Evolutionary conservation across 2,797 vertebrate species (phyloP).

Genomic region (Enoplosus armatus): DNA sequence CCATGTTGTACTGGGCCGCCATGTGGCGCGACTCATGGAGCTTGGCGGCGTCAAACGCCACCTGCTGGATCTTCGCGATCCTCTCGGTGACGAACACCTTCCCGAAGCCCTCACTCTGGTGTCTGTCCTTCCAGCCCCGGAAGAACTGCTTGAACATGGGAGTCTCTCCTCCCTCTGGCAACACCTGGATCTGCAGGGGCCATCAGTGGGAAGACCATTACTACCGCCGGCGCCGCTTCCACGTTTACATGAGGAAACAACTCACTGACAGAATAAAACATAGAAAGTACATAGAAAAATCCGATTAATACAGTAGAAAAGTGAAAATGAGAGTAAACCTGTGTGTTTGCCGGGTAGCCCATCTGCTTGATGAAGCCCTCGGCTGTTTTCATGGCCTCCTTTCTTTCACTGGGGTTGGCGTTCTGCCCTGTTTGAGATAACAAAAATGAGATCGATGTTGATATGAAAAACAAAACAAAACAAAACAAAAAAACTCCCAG

Average conservation of each 20-base stretch:
- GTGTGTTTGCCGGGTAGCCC: slow-evolving; percentile 90
- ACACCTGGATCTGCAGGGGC: slow-evolving; percentile 89
- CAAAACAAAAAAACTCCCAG: too few relatives aligned
- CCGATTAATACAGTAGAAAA: not conserved
- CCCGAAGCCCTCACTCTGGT: slow-evolving; percentile 91
- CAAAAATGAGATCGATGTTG: not conserved
- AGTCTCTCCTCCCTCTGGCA: slow-evolving; percentile 93
- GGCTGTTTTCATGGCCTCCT: slow-evolving; percentile 93
- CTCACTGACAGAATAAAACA: not conserved
- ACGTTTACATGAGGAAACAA: not conserved
- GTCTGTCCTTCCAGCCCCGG: slow-evolving; percentile 89
- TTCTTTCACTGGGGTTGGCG: slow-evolving; percentile 91
- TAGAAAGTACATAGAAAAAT: too few relatives aligned
- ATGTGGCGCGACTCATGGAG: slow-evolving; percentile 90
- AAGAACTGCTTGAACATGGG: slow-evolving; percentile 96
- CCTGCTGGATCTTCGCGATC: slow-evolving; percentile 90
- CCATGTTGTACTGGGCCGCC: slow-evolving; percentile 95
- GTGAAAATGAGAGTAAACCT: slow-evolving; percentile 76
- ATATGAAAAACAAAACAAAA: slow-evolving; percentile 14
- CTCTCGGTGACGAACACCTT: slow-evolving; percentile 90
- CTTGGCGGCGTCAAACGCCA: slow-evolving; percentile 91
- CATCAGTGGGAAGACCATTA: not conserved
- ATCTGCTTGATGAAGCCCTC: slow-evolving; percentile 92
- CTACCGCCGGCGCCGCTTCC: not conserved
- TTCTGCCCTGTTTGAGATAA: slow-evolving; percentile 82